A percentile compares a stretch with the other conserved stretches of the same genome.
Conservation (phyloP, 2,888 invertebrate genomes). For the Notocelia uddmanniana region DNA sequence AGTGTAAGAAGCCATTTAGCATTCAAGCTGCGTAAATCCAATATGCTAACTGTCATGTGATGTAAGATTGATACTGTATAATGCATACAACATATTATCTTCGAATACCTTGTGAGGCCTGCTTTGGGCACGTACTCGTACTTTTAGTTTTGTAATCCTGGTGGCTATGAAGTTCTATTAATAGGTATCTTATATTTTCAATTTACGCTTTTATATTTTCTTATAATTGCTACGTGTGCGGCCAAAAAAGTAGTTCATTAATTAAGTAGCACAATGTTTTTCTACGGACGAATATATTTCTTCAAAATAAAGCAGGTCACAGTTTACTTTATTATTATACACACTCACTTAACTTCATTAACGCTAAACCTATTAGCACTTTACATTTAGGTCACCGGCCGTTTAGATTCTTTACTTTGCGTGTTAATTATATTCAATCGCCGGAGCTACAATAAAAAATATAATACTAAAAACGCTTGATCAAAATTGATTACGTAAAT, state of each 20-base stretch:
- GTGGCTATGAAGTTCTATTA: not conserved
- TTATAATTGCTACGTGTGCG: not conserved
- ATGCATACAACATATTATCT: not conserved
- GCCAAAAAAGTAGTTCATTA: not conserved
- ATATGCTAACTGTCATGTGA: constrained; percentile 6
- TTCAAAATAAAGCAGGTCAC: constrained; percentile 36
- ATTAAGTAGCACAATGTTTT: constrained; percentile 7
- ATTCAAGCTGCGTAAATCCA: constrained; percentile 3
- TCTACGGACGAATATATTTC: constrained; percentile 4
- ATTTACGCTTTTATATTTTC: not conserved
- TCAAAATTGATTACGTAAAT: constrained; percentile 17
- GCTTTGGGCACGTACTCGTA: not conserved
- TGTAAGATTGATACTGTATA: constrained; percentile 12
- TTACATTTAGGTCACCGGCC: constrained; percentile 28
- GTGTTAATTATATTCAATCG: not conserved
- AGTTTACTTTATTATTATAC: constrained; percentile 26
- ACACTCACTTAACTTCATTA: constrained; percentile 40
- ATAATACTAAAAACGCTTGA: not conserved
- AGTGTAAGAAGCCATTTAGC: constrained; percentile 20
- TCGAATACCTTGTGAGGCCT: not conserved
- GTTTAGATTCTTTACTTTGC: constrained; percentile 16
- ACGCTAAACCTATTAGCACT: constrained; percentile 30
- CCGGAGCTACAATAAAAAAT: no score
- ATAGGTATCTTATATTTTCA: not conserved
- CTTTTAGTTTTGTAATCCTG: not conserved